phyloP scores from a whole-genome alignment of 2,113 vertebrate species.

The Axis porcinus region DNA sequence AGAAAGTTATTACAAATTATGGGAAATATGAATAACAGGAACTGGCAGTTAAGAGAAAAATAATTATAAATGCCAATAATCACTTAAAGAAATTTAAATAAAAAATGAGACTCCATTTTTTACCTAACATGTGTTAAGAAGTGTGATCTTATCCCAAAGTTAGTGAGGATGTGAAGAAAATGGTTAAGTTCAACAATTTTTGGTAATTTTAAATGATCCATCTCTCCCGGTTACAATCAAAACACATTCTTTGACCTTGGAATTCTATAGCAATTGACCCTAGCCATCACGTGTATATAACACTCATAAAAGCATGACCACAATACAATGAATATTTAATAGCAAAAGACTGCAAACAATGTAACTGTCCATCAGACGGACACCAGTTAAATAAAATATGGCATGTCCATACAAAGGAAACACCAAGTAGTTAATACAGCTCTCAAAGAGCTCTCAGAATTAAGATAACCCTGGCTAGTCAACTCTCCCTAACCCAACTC shows the following conservation, averaged over 20 bases:
- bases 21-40: background rate
- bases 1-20: background rate
- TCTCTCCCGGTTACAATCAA: background rate
- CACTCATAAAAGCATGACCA: background rate
- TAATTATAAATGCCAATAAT: background rate
- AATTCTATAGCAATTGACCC: background rate
- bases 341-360: background rate
- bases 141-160: background rate
- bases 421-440: background rate
- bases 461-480: background rate
- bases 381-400: background rate
- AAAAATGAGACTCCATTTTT: background rate
- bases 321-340: background rate
- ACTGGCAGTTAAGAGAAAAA: background rate
- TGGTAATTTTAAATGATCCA: background rate
- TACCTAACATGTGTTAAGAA: background rate
- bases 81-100: background rate
- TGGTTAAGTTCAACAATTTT: background rate
- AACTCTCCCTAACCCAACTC: background rate
- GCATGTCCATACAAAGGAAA: background rate
- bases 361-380: background rate
- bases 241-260: background rate
- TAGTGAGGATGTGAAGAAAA: background rate
- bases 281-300: background rate
- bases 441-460: background rate